A percentile compares a stretch with the other conserved stretches of the same genome.
Conservation (phyloP, 2,797 vertebrate genomes). For the Orientallactaga sibirica region DNA sequence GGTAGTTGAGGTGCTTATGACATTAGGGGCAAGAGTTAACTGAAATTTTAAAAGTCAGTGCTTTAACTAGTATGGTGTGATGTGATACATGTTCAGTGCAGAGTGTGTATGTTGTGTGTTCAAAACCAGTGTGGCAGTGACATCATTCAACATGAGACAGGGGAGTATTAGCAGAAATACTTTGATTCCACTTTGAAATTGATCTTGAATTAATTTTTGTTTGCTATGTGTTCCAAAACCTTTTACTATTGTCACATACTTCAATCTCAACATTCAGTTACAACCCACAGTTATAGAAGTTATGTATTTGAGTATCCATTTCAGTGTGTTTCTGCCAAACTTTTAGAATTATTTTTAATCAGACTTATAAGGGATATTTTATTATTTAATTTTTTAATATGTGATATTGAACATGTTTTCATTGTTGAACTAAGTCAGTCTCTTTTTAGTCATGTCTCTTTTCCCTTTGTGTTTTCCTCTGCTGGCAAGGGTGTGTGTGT, state of each 20-base stretch:
- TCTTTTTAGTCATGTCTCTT: neutral
- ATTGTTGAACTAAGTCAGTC: neutral
- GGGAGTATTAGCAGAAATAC: neutral
- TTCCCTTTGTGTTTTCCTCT: neutral
- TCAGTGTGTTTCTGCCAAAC: neutral
- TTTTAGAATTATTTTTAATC: constrained; percentile 39
- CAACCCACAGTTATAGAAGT: neutral
- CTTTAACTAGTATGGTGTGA: neutral
- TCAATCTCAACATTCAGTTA: neutral
- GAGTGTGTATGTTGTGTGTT: neutral
- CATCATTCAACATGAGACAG: neutral
- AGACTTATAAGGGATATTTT: neutral
- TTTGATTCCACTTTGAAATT: neutral
- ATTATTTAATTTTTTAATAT: neutral
- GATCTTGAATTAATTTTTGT: neutral
- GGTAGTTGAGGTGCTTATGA: neutral
- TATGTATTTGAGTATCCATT: neutral
- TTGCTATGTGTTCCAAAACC: neutral
- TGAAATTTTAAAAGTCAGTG: neutral
- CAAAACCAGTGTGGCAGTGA: neutral
- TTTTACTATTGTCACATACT: neutral
- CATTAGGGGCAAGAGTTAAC: constrained; percentile 20
- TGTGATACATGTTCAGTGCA: neutral
- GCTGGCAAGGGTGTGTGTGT: neutral
- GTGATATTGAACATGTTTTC: neutral